Conservation (phyloP, 2,113 vertebrate species). For the Sebastes schlegelii region DNA sequence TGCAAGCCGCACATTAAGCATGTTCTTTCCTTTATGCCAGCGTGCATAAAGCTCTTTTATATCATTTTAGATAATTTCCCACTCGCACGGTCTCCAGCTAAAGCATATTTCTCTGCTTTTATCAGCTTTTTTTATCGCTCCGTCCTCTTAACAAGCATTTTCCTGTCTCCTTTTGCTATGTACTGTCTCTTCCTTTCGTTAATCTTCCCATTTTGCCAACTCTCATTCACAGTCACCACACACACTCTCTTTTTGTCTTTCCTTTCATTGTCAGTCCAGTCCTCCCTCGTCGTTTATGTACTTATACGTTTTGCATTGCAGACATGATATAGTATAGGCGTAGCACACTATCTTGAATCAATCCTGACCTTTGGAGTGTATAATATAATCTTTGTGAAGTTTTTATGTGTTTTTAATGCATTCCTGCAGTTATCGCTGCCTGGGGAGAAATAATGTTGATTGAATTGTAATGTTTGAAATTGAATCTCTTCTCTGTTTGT, state of each 20-base stretch:
- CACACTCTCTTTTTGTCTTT: slow-evolving; percentile 38
- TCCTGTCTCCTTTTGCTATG: slow-evolving; percentile 61
- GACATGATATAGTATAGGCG: slow-evolving; percentile 42
- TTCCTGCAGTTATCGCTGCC: slow-evolving; percentile 62
- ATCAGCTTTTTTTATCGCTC: slow-evolving; percentile 67
- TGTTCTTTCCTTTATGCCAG: slow-evolving; percentile 56
- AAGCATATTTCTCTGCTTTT: slow-evolving; percentile 67
- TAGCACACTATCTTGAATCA: slow-evolving; percentile 30
- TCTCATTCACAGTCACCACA: slow-evolving; percentile 51
- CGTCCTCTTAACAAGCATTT: slow-evolving; percentile 70
- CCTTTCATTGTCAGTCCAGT: slow-evolving; percentile 25
- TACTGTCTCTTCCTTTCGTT: slow-evolving; percentile 42
- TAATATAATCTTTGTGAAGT: slow-evolving; percentile 57
- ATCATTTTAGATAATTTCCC: slow-evolving; percentile 72
- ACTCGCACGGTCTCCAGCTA: slow-evolving; percentile 53
- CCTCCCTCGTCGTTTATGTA: slow-evolving; percentile 19
- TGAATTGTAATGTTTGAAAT: slow-evolving; percentile 70
- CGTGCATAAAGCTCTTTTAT: slow-evolving; percentile 63
- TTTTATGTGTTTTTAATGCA: slow-evolving; percentile 67
- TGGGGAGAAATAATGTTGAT: slow-evolving; percentile 68
- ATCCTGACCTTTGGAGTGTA: slow-evolving; percentile 53
- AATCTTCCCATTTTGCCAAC: slow-evolving; percentile 61
- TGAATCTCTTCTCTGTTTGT: slow-evolving; percentile 61
- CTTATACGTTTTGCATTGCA: slow-evolving; percentile 39
- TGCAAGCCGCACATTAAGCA: slow-evolving; percentile 52